Evolutionary conservation across 2,888 invertebrate species (phyloP), one percentile per base, ranked within the genome.

Genomic region (Drosophila crucigera): DNA sequence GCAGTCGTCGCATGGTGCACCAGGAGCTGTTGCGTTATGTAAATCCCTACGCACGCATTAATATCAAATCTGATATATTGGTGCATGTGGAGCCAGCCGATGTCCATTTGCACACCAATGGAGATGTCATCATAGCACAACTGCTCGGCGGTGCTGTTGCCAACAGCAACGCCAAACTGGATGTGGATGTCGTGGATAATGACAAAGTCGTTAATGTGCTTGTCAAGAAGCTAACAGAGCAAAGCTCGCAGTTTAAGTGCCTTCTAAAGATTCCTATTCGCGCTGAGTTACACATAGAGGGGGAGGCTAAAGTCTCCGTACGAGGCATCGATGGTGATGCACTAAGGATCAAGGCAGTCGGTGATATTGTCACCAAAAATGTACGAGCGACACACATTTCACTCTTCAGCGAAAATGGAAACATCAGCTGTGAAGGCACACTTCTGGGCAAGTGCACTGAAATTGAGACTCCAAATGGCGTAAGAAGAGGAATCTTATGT

Each of bases 211-310:
- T 91, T 2, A 83, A 84, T 64, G 83, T 91, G 1, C 25, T 73
- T 6, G 65, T 89, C 22, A 82, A 72, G 39, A 84, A 88, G 35
- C 19, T 80, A 43, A 67, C 35, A 4, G 19, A 71, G 9, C 25
- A 63, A 22, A 67, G 67, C 2, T 69, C 76, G 0, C 59, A 83
- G 16, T 84, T 87, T 28, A 79, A 78, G 54, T 92, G 92, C 63
- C 65, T 81, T 14, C 55, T 93, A 1, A 91, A 90, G 28, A 83
- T 93, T 9, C 93, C 93, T 0, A 78, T 93, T 4, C 87, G 91
- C 16, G 89, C 92, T 0, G 89, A 92, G 67, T 68, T 93, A 4
- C 50, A 90, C 25, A 83, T 93, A 4, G 82, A 82, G 0, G 75
- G 83, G 1, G 73, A 78, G 4, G 77, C 76, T 25, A 81, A 80